Evolutionary conservation across 2,888 invertebrate genomes (phyloP), one percentile per base, ranked within the genome.

Genomic region (Tetropium fuscum): DNA sequence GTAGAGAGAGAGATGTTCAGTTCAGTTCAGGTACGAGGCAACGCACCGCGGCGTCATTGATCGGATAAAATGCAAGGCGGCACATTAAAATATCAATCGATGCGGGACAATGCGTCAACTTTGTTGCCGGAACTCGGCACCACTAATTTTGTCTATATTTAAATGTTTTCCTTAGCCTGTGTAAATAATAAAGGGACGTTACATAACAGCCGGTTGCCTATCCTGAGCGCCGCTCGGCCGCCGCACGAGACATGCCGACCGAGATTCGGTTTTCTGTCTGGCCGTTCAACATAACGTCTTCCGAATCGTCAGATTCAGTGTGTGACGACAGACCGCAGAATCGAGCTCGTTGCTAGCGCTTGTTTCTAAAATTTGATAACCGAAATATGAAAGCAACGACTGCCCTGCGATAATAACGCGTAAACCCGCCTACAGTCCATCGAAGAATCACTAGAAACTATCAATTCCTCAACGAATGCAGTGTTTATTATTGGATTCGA

Each of bases 141-240:
- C 63, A 65, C 63, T 60, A 63, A 70, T 71, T 73, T 69, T 67
- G 69, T 72, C 72, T 73, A 73, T 66, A 74, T 73, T 74, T 72
- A 73, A 73, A 73, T 71, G 70, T 72, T 72, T 53, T 53, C 65
- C 66, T 68, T 74, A 70, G 72, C 71, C 58, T 71, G 71, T 71
- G 73, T 74, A 74, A 74, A 74, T 74, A 75, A 74, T 74, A 73
- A 73, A 71, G 74, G 74, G 73, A 73, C 72, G 76, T 78, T 77
- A 76, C 76, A 72, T 78, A 78, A 77, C 70, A 69, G 72, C 65
- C 73, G 73, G 75, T 76, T 73, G 77, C 74, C 74, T 74, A 74
- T 71, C 70, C 73, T 72, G 74, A 53, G 63, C 30, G 47, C 53
- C 44, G 32, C n/a, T 34, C 54, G 57, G 34, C 43, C 13, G 4